Conservation (phyloP, 2,113 vertebrate species). For the Todiramphus saurophagus region DNA sequence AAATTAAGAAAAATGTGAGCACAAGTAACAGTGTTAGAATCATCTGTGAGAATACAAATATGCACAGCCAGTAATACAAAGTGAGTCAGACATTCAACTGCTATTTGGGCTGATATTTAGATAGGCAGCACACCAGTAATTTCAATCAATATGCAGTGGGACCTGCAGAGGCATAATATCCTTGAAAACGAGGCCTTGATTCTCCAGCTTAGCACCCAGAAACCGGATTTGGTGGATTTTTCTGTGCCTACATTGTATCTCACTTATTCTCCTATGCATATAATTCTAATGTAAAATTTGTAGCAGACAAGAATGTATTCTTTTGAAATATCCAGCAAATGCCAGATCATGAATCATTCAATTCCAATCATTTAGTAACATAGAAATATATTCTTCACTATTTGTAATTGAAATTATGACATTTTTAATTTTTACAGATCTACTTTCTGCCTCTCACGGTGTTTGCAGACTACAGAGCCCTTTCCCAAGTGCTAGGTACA, state of each 20-base stretch:
- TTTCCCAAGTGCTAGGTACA: not conserved
- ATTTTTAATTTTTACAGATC: not conserved
- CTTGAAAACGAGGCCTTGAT: not conserved
- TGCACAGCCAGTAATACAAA: not conserved
- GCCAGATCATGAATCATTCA: not conserved
- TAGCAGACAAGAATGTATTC: not conserved
- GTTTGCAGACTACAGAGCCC: not conserved
- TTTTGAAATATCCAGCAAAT: not conserved
- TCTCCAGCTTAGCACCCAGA: not conserved
- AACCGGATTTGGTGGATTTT: not conserved
- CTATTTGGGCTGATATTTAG: not conserved
- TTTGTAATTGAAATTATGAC: not conserved
- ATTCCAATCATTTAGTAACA: not conserved
- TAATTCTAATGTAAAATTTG: not conserved
- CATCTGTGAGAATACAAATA: not conserved
- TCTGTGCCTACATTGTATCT: not conserved
- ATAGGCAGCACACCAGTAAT: not conserved
- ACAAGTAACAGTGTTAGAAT: not conserved
- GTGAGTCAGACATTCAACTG: not conserved
- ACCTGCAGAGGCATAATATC: not conserved
- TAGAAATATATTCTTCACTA: not conserved
- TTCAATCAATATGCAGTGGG: not conserved
- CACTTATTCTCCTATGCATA: not conserved
- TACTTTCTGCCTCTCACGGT: not conserved
- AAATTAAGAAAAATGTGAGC: not conserved